Percentiles rank a stretch among this genome's conserved stretches.
Conservation (phyloP, 2,888 invertebrate species). For the Nymphalis urticae region DNA sequence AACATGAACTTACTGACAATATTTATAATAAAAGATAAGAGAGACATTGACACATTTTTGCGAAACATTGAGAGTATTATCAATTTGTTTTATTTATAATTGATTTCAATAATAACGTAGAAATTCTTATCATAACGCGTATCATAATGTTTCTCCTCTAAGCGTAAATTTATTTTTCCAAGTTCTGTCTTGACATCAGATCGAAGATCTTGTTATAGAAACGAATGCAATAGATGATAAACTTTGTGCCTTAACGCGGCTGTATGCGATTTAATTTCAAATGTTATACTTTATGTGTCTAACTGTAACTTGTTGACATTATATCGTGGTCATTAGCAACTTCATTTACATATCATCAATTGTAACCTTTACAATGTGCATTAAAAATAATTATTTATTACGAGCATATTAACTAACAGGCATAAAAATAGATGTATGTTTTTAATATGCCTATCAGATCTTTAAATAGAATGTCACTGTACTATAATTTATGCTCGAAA, state of each 20-base stretch:
- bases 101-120: background rate
- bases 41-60: slow-evolving; percentile 26
- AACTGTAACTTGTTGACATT: background rate
- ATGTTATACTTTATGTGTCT: background rate
- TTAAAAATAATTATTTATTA: no score
- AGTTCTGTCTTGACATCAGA: slow-evolving; percentile 14
- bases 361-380: background rate
- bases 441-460: no score
- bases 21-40: slow-evolving; percentile 43
- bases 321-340: background rate
- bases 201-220: slow-evolving; percentile 20
- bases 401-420: no score
- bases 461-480: no score
- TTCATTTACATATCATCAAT: background rate
- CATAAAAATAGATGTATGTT: no score
- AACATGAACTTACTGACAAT: slow-evolving; percentile 45
- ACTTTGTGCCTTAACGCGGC: slow-evolving; percentile 14
- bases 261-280: background rate
- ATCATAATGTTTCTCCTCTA: background rate
- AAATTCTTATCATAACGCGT: background rate
- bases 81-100: background rate
- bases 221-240: slow-evolving; percentile 18
- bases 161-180: slow-evolving; percentile 10
- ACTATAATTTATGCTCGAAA: no score
- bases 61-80: slow-evolving; percentile 2